These are phyloP conservation scores for Aphelinus certus DNA, from an alignment of 1,140 invertebrate genomes.

Conservation along the genomic window DNA sequence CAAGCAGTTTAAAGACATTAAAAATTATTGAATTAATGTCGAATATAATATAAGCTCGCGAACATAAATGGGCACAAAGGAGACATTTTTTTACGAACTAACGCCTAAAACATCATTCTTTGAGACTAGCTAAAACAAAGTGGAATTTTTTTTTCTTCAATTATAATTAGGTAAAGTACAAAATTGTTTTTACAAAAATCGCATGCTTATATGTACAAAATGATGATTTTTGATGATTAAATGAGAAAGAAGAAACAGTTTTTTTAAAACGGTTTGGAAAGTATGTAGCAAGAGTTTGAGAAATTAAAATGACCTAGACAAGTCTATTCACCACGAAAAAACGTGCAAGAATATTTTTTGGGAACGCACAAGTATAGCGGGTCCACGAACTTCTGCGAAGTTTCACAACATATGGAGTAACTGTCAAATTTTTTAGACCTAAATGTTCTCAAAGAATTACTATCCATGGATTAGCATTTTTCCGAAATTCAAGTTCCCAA, in stretches of 20 bases:
- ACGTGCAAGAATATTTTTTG: background rate
- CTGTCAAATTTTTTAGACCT: too few relatives aligned
- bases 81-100: conserved; percentile 9
- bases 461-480: too few relatives aligned
- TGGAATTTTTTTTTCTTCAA: conserved; percentile 1
- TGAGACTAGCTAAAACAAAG: conserved; percentile 24
- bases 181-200: too few relatives aligned
- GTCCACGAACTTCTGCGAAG: background rate
- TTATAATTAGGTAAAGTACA: too few relatives aligned
- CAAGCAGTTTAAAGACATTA: background rate
- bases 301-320: conserved; percentile 18
- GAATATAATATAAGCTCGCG: background rate
- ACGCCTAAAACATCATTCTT: conserved; percentile 13
- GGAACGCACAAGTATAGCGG: conserved; percentile 13
- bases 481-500: too few relatives aligned
- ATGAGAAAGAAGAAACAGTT: background rate
- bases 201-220: too few relatives aligned
- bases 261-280: conserved; percentile 17
- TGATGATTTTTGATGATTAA: too few relatives aligned
- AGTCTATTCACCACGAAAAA: background rate
- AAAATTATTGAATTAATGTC: background rate
- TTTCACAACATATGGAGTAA: too few relatives aligned
- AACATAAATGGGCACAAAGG: background rate
- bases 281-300: background rate
- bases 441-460: too few relatives aligned